Evolutionary conservation across 2,888 invertebrate genomes (phyloP).

Genomic region (Colostygia pectinataria): DNA sequence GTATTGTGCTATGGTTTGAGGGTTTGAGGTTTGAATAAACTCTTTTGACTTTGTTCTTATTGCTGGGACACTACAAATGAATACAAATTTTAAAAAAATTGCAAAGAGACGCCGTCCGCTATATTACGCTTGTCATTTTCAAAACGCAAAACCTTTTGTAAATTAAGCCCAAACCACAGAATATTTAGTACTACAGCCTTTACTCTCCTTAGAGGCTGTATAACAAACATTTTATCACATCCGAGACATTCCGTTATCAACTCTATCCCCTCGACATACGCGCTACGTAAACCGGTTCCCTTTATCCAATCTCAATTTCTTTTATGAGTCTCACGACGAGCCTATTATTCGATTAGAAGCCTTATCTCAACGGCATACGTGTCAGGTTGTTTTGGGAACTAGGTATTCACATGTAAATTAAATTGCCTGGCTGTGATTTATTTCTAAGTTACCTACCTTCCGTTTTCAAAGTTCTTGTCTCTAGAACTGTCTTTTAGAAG

Average conservation of each 20-base stretch:
- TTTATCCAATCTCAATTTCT: conserved; percentile 1
- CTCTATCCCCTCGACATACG: conserved; percentile 17
- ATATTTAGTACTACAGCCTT: conserved; percentile 11
- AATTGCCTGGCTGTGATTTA: conserved; percentile 16
- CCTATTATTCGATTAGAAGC: conserved; percentile 3
- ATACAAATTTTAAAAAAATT: no score
- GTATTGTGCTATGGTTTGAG: no score
- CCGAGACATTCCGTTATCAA: conserved; percentile 9
- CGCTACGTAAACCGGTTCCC: conserved; percentile 1
- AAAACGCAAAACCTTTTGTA: no score
- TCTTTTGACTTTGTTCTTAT: no score
- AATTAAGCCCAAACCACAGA: no score
- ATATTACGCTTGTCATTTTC: no score
- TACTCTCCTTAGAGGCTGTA: conserved; percentile 4
- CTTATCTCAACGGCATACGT: conserved; percentile 9
- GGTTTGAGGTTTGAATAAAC: no score
- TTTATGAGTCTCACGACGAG: neutral
- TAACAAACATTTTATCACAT: neutral
- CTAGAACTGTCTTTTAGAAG: neutral
- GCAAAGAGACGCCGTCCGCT: no score
- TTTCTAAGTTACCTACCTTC: neutral
- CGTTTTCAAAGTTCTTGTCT: neutral
- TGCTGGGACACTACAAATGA: no score
- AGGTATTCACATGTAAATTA: conserved; percentile 19
- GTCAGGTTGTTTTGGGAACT: neutral